Evolutionary conservation across 2,113 vertebrate species (phyloP).

Genomic region (Ancistrus triradiatus): DNA sequence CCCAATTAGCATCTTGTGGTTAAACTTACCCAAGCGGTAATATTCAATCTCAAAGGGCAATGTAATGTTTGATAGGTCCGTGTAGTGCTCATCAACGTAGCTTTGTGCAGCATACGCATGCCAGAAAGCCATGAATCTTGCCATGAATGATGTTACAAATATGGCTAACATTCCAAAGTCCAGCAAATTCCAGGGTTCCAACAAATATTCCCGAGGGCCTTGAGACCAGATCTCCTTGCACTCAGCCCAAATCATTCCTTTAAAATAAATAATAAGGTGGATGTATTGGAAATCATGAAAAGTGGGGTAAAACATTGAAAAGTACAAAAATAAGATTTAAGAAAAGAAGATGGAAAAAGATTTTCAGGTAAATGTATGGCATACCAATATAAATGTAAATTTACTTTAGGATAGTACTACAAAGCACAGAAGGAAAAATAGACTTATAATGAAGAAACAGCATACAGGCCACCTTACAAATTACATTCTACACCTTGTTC

Average conservation of each 20-base stretch:
- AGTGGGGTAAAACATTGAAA: background rate
- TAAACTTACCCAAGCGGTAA: conserved; percentile 80
- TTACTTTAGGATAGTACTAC: too few relatives aligned
- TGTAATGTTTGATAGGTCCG: conserved; percentile 73
- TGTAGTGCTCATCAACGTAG: conserved; percentile 78
- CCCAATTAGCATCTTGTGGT: background rate
- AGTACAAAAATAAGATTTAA: background rate
- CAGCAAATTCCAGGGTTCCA: conserved; percentile 94
- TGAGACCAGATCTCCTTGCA: conserved; percentile 94
- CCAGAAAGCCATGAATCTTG: conserved; percentile 95
- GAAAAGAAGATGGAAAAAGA: too few relatives aligned
- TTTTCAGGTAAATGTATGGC: background rate
- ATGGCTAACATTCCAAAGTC: conserved; percentile 94
- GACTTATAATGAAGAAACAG: background rate
- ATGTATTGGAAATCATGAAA: background rate
- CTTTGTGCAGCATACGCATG: conserved; percentile 86
- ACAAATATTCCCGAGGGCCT: conserved; percentile 89
- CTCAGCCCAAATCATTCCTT: conserved; percentile 96
- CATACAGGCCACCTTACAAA: background rate
- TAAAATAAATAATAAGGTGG: background rate
- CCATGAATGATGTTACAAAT: conserved; percentile 90
- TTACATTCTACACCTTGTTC: background rate
- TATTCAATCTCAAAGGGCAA: conserved; percentile 85
- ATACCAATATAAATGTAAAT: background rate
- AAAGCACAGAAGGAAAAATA: too few relatives aligned